Evolutionary conservation across 2,113 vertebrate species (phyloP).

Genomic region (Poeciliopsis prolifica): DNA sequence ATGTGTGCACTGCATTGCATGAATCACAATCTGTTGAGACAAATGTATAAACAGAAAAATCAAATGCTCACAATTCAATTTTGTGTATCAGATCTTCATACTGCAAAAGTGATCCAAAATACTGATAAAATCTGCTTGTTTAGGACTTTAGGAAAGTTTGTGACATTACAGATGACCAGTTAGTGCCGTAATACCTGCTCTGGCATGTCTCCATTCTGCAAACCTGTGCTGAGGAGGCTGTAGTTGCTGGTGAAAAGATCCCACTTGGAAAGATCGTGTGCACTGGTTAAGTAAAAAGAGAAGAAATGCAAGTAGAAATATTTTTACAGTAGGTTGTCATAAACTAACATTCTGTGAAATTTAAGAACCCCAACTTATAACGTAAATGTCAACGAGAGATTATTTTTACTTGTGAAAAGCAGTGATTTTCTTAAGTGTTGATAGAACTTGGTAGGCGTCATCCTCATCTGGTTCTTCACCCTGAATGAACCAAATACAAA

Average conservation of each 20-base stretch:
- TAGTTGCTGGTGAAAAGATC: slow-evolving; percentile 97
- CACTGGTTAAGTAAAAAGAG: slow-evolving; percentile 75
- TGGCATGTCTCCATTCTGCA: slow-evolving; percentile 98
- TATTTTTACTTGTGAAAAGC: slow-evolving; percentile 92
- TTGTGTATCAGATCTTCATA: background rate
- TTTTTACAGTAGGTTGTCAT: too few species aligned
- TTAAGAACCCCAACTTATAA: background rate
- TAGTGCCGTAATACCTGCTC: slow-evolving; percentile 83
- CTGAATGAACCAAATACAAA: slow-evolving; percentile 61
- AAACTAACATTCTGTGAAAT: too few species aligned
- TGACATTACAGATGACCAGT: background rate
- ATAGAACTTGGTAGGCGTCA: slow-evolving; percentile 93
- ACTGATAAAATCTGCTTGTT: background rate
- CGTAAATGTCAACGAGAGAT: background rate
- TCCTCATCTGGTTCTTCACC: slow-evolving; percentile 97
- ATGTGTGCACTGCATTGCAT: slow-evolving; percentile 96
- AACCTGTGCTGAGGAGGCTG: slow-evolving; percentile 92
- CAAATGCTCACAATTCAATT: background rate
- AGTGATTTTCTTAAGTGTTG: slow-evolving; percentile 95
- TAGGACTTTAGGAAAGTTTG: background rate
- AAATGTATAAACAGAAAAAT: background rate
- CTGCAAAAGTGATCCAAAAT: background rate
- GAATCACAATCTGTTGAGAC: slow-evolving; percentile 90
- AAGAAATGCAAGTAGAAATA: background rate
- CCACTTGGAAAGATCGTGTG: slow-evolving; percentile 96